Conservation (phyloP, 2,113 vertebrate species). For the Corythornis madagascariensis region DNA sequence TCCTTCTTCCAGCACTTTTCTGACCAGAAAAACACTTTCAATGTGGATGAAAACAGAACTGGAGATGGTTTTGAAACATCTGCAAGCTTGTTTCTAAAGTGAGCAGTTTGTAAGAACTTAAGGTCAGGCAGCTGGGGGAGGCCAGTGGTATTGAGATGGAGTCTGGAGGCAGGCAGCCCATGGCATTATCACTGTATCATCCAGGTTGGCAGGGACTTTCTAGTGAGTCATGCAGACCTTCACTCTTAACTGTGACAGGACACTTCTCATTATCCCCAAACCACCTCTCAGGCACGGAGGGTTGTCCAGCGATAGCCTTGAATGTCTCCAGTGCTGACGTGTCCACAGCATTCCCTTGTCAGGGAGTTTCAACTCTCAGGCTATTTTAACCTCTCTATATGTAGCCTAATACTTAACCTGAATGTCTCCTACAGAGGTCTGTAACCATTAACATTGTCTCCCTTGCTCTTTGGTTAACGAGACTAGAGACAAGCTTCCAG, state of each 20-base stretch:
- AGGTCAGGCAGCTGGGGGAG: not conserved
- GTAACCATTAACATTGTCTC: not conserved
- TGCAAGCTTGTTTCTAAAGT: not conserved
- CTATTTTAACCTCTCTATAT: not conserved
- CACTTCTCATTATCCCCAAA: conserved; percentile 6
- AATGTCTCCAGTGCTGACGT: accelerated
- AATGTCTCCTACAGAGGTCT: not conserved
- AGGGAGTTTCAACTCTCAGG: not conserved
- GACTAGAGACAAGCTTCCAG: not conserved
- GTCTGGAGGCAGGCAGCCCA: not conserved
- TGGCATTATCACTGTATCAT: conserved; percentile 22
- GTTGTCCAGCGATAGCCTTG: not conserved
- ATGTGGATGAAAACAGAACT: not conserved
- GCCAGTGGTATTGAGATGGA: not conserved
- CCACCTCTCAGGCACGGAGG: not conserved
- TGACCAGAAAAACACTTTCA: conserved; percentile 3
- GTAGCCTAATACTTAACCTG: not conserved
- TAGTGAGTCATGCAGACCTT: conserved; percentile 12
- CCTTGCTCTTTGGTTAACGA: not conserved
- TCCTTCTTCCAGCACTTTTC: conserved; percentile 8
- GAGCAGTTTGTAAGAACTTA: not conserved
- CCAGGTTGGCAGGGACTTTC: conserved; percentile 9
- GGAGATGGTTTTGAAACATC: not conserved
- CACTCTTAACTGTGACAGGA: not conserved
- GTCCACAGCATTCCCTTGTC: not conserved